phyloP scores from a whole-genome alignment of 2,888 invertebrate species.

The Coleophora flavipennella region DNA sequence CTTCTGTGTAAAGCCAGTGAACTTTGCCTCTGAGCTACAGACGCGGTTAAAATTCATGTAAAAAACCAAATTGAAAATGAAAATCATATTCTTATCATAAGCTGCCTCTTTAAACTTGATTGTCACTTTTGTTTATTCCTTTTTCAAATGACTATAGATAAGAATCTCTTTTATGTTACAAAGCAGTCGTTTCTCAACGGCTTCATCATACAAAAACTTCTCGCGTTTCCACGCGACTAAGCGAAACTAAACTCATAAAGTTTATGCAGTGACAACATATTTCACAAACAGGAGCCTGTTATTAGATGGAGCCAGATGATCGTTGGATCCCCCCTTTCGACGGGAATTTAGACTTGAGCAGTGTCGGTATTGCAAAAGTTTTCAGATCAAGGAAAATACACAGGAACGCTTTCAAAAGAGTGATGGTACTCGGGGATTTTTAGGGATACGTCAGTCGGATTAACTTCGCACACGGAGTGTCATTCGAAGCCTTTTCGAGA shows the following conservation, averaged over 20 bases:
- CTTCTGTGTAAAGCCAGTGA: too few relatives aligned
- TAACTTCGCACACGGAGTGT: constrained; percentile 41
- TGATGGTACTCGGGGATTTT: constrained; percentile 43
- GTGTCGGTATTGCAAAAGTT: constrained; percentile 64
- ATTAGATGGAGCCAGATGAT: constrained; percentile 62
- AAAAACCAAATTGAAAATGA: too few relatives aligned
- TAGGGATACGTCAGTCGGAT: constrained; percentile 38
- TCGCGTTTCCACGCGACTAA: constrained; percentile 39
- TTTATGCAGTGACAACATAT: constrained; percentile 70
- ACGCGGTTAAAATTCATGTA: too few relatives aligned
- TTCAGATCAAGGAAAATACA: constrained; percentile 68
- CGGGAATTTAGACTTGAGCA: constrained; percentile 54
- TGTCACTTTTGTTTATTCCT: too few relatives aligned
- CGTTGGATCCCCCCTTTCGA: constrained; percentile 31
- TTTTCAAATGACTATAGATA: too few relatives aligned
- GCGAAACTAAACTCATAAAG: constrained; percentile 60
- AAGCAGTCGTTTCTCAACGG: constrained; percentile 26
- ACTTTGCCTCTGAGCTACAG: too few relatives aligned
- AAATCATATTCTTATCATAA: too few relatives aligned
- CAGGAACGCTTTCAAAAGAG: constrained; percentile 68
- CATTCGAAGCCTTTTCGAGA: too few relatives aligned
- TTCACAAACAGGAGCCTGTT: constrained; percentile 57
- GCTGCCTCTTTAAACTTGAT: too few relatives aligned
- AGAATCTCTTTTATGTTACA: constrained; percentile 18
- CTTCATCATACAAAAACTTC: constrained; percentile 40